These are phyloP conservation scores for Emydoidea blandingii DNA, from an alignment of 2,797 vertebrate species.

Conservation along the genomic window DNA sequence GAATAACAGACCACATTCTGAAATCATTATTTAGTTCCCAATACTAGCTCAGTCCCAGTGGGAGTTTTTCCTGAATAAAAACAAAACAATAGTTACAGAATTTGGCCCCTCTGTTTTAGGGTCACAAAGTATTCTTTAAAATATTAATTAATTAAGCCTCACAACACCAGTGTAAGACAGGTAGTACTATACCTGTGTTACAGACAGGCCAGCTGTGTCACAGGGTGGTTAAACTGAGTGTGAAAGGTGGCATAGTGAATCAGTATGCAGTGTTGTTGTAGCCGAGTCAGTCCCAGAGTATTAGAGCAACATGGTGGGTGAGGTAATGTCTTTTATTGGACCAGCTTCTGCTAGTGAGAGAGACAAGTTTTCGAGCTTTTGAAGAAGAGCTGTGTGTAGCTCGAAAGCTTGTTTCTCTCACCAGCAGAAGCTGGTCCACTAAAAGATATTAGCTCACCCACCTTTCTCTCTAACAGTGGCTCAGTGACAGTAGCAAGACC, in stretches of 20 bases:
- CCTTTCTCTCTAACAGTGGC: not conserved
- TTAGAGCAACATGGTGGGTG: not conserved
- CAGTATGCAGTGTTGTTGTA: not conserved
- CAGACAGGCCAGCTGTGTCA: not conserved
- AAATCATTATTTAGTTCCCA: constrained; percentile 55
- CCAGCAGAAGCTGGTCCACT: not conserved
- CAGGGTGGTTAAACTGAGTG: not conserved
- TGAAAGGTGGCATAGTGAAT: not conserved
- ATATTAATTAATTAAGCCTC: constrained; percentile 66
- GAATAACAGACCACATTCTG: constrained; percentile 67
- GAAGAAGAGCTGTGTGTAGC: not conserved
- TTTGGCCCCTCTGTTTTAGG: constrained; percentile 39
- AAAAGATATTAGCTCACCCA: not conserved
- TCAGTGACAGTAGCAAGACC: not conserved
- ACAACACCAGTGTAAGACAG: constrained; percentile 34
- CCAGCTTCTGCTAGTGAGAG: not conserved
- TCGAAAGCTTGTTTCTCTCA: not conserved
- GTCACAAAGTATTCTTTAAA: constrained; percentile 66
- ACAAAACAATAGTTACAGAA: constrained; percentile 56
- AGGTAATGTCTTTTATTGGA: not conserved
- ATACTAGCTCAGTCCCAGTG: constrained; percentile 23
- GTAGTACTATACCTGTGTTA: not conserved
- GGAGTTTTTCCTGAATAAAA: constrained; percentile 56
- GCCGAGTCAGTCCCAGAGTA: not conserved
- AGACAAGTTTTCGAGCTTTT: not conserved